These are phyloP conservation scores for Adineta ricciae DNA, from an alignment of 2,888 invertebrate genomes.

Conservation along the genomic window DNA sequence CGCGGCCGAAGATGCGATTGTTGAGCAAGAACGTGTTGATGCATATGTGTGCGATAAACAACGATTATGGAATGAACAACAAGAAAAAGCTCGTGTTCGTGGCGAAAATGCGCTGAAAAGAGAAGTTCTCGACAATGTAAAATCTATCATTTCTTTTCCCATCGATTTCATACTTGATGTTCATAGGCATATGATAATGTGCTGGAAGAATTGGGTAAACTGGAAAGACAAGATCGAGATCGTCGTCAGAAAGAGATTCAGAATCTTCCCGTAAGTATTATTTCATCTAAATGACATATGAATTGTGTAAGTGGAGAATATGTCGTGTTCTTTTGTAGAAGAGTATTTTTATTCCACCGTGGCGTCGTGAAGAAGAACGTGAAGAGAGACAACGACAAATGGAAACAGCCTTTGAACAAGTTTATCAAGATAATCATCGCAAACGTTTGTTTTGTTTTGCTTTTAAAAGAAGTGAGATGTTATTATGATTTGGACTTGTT, in stretches of 20 bases:
- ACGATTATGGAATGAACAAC: conserved; percentile 36
- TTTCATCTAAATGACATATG: too few relatives aligned
- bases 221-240: conserved; percentile 31
- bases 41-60: conserved; percentile 13
- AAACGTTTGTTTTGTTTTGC: neutral
- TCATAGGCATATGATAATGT: conserved; percentile 32
- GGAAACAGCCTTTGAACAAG: conserved; percentile 46
- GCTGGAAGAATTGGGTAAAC: conserved; percentile 25
- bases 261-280: conserved; percentile 22
- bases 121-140: conserved; percentile 44
- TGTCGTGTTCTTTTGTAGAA: conserved; percentile 38
- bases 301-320: neutral
- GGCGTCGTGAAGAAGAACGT: conserved; percentile 42
- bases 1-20: conserved; percentile 29
- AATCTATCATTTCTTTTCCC: conserved; percentile 21
- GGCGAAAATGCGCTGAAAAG: conserved; percentile 43
- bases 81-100: conserved; percentile 43
- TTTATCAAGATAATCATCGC: conserved; percentile 38
- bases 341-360: conserved; percentile 46
- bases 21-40: conserved; percentile 23
- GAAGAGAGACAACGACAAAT: conserved; percentile 43
- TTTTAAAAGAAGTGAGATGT: too few relatives aligned
- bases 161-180: too few relatives aligned
- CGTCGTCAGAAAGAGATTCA: conserved; percentile 31
- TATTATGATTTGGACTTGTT: too few relatives aligned